Evolutionary conservation across 23 tunicate species (phyloP).

Genomic region (Ascidia mentula): DNA sequence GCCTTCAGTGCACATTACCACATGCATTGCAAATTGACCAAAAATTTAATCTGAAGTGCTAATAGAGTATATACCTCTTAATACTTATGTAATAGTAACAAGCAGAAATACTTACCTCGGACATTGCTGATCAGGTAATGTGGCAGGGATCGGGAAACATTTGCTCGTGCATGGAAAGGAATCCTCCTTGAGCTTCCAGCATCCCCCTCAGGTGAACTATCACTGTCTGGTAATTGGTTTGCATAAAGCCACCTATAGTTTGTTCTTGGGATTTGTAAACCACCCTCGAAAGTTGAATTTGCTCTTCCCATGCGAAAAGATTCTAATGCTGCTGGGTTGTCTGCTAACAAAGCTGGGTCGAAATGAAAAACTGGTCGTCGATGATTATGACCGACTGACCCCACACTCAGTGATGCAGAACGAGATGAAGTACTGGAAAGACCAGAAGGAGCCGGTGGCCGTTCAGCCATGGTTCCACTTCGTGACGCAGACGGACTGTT

Average conservation of each 20-base stretch:
- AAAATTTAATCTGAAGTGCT: not conserved
- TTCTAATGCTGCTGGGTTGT: not conserved
- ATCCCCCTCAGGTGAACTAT: slow-evolving; percentile 28
- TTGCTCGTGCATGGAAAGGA: not conserved
- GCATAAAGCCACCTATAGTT: slow-evolving; percentile 51
- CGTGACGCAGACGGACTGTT: not conserved
- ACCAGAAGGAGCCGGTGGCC: not conserved
- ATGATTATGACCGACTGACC: not conserved
- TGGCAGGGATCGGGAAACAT: slow-evolving; percentile 43
- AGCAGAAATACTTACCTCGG: slow-evolving; percentile 32
- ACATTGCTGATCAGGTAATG: slow-evolving; percentile 37
- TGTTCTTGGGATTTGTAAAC: slow-evolving; percentile 37
- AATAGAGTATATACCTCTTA: too few species aligned
- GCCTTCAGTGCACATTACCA: too few species aligned
- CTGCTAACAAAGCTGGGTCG: not conserved
- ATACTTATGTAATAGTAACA: too few species aligned
- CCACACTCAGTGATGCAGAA: not conserved
- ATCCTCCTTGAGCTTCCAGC: slow-evolving; percentile 19
- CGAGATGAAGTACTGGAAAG: slow-evolving; percentile 6
- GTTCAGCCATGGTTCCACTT: not conserved
- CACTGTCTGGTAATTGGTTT: slow-evolving; percentile 11
- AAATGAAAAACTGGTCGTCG: not conserved
- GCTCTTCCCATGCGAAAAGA: slow-evolving; percentile 21
- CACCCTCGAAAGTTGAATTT: slow-evolving; percentile 36
- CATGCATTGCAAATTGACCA: not conserved